phyloP scores from a whole-genome alignment of 92 coral and sea anemone genomes.

The Palythoa caribaeorum region DNA sequence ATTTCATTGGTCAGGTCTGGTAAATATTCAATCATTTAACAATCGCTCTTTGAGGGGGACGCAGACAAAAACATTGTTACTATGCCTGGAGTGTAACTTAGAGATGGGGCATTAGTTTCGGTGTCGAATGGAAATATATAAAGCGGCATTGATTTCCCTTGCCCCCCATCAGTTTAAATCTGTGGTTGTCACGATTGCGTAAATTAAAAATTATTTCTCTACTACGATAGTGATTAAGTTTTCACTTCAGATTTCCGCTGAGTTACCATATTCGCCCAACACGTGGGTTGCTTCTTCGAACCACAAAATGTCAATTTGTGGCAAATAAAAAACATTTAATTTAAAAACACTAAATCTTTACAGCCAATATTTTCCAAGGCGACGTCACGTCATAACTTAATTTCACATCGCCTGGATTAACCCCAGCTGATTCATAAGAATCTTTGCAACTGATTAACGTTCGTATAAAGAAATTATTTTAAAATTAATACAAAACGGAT shows the following conservation, averaged over 20 bases:
- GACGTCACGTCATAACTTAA: conserved; percentile 18
- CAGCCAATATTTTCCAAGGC: conserved; percentile 14
- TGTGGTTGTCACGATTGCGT: conserved; percentile 3
- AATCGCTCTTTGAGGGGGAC: conserved; percentile 58
- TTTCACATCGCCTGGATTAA: conserved; percentile 1
- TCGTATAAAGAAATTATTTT: not conserved
- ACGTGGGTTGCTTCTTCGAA: conserved; percentile 25
- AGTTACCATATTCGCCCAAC: conserved; percentile 26
- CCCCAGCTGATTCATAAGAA: not conserved
- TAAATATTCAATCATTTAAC: conserved; percentile 82
- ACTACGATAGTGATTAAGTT: not conserved
- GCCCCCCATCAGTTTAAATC: conserved; percentile 2
- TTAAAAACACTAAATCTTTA: not conserved
- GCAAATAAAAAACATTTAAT: not conserved
- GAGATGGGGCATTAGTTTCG: conserved; percentile 50
- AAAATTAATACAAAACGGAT: not conserved
- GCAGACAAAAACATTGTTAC: conserved; percentile 81
- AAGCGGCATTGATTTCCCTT: conserved; percentile 21
- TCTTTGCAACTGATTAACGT: not conserved
- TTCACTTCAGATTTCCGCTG: conserved; percentile 6
- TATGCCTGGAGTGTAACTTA: conserved; percentile 60
- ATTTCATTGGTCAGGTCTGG: conserved; percentile 67
- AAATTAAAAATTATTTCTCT: not conserved
- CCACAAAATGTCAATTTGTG: conserved; percentile 34
- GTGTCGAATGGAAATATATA: conserved; percentile 28